Evolutionary conservation across 2,113 vertebrate genomes (phyloP), one percentile per base, ranked within the genome.

Genomic region (Rafetus swinhoei): DNA sequence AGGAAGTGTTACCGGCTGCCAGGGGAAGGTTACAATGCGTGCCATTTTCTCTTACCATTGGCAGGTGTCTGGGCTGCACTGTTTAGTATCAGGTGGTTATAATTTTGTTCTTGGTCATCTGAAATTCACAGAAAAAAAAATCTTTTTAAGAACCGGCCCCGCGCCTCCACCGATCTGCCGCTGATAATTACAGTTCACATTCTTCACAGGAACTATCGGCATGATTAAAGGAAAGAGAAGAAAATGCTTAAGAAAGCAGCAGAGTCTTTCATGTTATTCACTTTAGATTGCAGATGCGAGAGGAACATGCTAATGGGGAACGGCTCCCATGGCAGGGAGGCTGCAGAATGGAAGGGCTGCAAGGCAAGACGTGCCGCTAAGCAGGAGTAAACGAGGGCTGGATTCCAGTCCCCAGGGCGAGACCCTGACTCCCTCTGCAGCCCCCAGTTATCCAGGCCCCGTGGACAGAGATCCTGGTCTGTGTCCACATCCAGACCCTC

Each of bases 51-150:
- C 99, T 99, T 99, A 99, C 99, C 99, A 98, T 99, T 99, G 97
- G 99, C 99, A 98, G 99, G 99, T 96, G 99, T 99, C 98, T 99
- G 99, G 97, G 98, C 98, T 88, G 99, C 98, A 98, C 99, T 99
- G 98, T 98, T 98, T 98, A 99, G 98, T 98, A 98, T 98, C 97
- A 98, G 98, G 97, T 99, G 99, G 97, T 99, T 99, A 98, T 99
- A 99, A 98, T 98, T 99, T 98, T 98, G 99, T 92, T 99, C 99
- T 97, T 99, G 99, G 97, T 99, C 98, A 98, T 99, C 99, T 99
- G 98, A 95, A 99, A 98, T 95, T 98, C 96, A 98, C 22, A 98
- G 96, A 97, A 85, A 96, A 85, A 96, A 89, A 97, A 29, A 96
- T 45, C 74, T 90, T 87, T 97, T 95, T 97, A 94, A 97, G 94